Conservation (phyloP, 2,888 invertebrate genomes). For the Ormyrus labotus region DNA sequence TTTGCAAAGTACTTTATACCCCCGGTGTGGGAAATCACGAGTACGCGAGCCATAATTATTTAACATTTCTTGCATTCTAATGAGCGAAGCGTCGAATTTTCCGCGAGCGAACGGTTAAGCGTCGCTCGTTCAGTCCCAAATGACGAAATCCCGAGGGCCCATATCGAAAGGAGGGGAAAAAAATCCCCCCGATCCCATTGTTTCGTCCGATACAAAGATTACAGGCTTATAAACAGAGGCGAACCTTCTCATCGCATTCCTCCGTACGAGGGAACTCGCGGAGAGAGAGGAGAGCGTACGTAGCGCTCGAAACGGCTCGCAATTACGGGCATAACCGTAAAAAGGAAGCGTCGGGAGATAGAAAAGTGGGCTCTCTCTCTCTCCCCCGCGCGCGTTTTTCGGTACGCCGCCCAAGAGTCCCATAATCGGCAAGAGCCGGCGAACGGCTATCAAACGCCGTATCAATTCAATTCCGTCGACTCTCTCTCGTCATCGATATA, state of each 20-base stretch:
- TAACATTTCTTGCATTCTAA: too few relatives aligned
- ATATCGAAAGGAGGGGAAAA: too few relatives aligned
- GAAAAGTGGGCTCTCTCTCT: background rate
- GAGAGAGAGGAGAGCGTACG: background rate
- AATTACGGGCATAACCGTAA: slow-evolving; percentile 50
- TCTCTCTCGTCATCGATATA: slow-evolving; percentile 19
- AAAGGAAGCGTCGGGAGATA: slow-evolving; percentile 22
- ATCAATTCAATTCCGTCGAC: slow-evolving; percentile 44
- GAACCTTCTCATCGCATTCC: background rate
- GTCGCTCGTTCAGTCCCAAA: too few relatives aligned
- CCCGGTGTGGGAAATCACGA: too few relatives aligned
- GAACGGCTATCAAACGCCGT: slow-evolving; percentile 48
- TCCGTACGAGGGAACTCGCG: background rate
- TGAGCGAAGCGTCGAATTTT: too few relatives aligned
- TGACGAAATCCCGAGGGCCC: too few relatives aligned
- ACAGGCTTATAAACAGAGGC: background rate
- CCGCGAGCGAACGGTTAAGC: too few relatives aligned
- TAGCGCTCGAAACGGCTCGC: slow-evolving; percentile 6
- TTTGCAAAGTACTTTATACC: too few relatives aligned
- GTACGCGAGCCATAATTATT: too few relatives aligned
- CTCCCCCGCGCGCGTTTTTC: slow-evolving; percentile 1
- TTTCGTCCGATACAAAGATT: background rate
- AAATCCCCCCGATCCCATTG: background rate
- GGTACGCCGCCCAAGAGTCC: slow-evolving; percentile 26
- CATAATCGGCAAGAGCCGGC: slow-evolving; percentile 24